Evolutionary conservation across 2,797 vertebrate genomes (phyloP), one percentile per base, ranked within the genome.

Genomic region (Characodon lateralis): DNA sequence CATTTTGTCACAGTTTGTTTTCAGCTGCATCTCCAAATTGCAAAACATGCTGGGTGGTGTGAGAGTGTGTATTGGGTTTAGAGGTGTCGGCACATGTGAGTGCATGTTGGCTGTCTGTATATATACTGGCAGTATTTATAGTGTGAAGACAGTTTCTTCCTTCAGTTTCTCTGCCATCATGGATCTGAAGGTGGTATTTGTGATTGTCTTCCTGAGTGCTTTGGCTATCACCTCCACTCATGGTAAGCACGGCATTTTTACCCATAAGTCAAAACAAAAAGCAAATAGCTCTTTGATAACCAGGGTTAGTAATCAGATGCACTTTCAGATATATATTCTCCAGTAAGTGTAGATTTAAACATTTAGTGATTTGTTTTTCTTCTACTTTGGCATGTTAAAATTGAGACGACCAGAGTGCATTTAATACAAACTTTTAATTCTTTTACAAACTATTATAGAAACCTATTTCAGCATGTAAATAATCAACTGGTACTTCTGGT

Each of bases 161-260:
- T 8, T 82, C 75, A 80, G 55, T 71, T 63, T 7, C 7, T 39
- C 68, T 50, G 53, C 75, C 68, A 80, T 66, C 88, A 96, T 96
- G 95, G 92, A 94, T 76, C 79, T 89, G 75, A 93, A 89, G 87
- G 55, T 78, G 50, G 65, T 43, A 0, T 71, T 88, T 24, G 69
- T 88, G 68, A 12, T 88, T 39, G 69, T 92, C 70, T 84, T 84
- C 26, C 72, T 94, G 56, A 87, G 80, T 22, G 80, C 83, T 63
- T 35, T 92, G 78, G 77, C 87, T 80, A 76, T 94, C 84, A 81
- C 66, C 55, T 77, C 69, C n/a, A 89, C 80, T 56, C 81, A 94
- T 72, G 95, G 95, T 95, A 94, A 94, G 92, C 1, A 55, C 31
- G 12, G 14, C 35, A 18, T 28, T 31, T 69, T 46, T 22, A 16